Evolutionary conservation across 2,888 invertebrate genomes (phyloP).

Genomic region (Palloptera scutellata): DNA sequence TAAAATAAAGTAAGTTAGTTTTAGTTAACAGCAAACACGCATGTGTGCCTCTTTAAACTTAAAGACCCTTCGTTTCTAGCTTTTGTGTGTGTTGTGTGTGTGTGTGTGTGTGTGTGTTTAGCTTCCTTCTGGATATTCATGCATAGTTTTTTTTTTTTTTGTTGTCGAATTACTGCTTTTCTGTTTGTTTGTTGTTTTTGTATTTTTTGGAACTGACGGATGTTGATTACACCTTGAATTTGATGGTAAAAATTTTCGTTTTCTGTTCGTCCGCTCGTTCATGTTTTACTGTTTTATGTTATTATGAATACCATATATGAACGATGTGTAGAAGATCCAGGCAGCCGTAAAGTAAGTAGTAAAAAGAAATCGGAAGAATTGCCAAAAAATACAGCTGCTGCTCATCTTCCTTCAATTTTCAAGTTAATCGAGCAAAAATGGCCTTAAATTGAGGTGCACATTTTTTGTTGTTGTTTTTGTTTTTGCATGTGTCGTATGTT

Average conservation of each 20-base stretch:
- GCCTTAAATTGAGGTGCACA: slow-evolving; percentile 31
- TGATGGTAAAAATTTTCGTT: slow-evolving; percentile 38
- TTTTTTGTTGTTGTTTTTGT: slow-evolving; percentile 1
- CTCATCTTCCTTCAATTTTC: slow-evolving; percentile 16
- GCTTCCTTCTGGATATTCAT: not conserved
- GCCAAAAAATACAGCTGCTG: slow-evolving; percentile 37
- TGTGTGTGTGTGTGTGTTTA: slow-evolving; percentile 16
- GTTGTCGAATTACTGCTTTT: slow-evolving; percentile 18
- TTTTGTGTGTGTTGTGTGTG: slow-evolving; percentile 15
- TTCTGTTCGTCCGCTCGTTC: slow-evolving; percentile 3
- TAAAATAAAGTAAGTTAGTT: too few relatives aligned
- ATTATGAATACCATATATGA: not conserved
- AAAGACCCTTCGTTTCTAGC: slow-evolving; percentile 25
- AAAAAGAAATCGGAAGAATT: slow-evolving; percentile 50
- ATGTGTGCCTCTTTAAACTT: slow-evolving; percentile 15
- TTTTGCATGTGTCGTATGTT: not conserved
- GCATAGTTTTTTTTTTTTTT: slow-evolving; percentile 9
- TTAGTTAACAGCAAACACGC: not conserved
- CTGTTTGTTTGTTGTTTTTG: slow-evolving; percentile 12
- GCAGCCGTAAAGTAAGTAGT: not conserved
- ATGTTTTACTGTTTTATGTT: slow-evolving; percentile 14
- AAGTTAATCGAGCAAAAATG: slow-evolving; percentile 30
- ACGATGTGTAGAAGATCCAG: not conserved
- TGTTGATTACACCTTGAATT: slow-evolving; percentile 50
- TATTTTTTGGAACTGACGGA: slow-evolving; percentile 41